A percentile compares a stretch with the other conserved stretches of the same genome.
Conservation (phyloP, 2,888 invertebrate species). For the Meghimatium bilineatum region DNA sequence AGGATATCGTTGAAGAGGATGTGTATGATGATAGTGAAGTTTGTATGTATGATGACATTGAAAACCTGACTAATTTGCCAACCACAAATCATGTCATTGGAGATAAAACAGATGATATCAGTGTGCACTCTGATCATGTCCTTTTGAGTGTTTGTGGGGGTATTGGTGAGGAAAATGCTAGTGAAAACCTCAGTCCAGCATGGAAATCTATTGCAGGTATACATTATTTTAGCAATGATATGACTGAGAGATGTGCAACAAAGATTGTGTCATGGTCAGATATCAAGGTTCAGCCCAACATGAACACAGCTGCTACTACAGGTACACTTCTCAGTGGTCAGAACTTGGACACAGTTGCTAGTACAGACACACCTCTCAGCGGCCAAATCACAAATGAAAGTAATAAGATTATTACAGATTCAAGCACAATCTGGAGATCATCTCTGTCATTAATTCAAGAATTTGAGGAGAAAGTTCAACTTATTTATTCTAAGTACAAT, state of each 20-base stretch:
- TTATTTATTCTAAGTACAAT: not conserved
- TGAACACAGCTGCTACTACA: not conserved
- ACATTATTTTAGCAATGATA: not conserved
- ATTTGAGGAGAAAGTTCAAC: constrained; percentile 13
- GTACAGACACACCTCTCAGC: not conserved
- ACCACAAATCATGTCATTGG: no score
- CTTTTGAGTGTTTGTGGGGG: not conserved
- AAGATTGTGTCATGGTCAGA: not conserved
- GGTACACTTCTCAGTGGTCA: not conserved
- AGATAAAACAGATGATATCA: not conserved
- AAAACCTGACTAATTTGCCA: not conserved
- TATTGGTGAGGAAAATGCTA: not conserved
- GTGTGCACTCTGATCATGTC: not conserved
- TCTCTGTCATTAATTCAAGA: constrained; percentile 21
- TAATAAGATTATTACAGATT: not conserved
- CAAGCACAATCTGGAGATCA: not conserved
- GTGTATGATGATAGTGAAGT: not conserved
- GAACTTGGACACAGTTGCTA: not conserved
- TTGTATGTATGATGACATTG: not conserved
- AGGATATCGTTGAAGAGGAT: constrained; percentile 6
- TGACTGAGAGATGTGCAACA: not conserved
- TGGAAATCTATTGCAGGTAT: constrained; percentile 1
- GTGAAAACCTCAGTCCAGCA: not conserved
- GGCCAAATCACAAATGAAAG: not conserved
- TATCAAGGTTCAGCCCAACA: not conserved